phyloP scores from a whole-genome alignment of 2,888 invertebrate genomes.

The Coelinius sp. region DNA sequence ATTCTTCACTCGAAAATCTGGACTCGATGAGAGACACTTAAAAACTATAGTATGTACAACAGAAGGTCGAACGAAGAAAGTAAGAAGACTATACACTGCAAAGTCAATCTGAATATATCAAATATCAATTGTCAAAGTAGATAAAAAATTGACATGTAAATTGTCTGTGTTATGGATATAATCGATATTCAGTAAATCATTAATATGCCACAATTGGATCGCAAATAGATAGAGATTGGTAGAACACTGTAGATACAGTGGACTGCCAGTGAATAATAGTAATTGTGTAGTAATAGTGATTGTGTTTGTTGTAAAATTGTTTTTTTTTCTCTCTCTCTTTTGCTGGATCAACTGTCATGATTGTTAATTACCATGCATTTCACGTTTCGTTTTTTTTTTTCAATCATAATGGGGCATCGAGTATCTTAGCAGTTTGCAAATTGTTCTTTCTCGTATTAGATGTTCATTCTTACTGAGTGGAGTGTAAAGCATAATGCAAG shows the following conservation, averaged over 20 bases:
- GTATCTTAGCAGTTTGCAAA: too few relatives aligned
- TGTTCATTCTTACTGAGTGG: slow-evolving; percentile 51
- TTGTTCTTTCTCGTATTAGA: not conserved
- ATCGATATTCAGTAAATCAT: not conserved
- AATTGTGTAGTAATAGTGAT: too few relatives aligned
- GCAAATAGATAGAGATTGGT: not conserved
- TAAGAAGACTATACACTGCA: slow-evolving; percentile 57
- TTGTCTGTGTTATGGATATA: slow-evolving; percentile 7
- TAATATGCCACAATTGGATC: slow-evolving; percentile 11
- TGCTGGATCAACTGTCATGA: too few relatives aligned
- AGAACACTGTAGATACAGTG: too few relatives aligned
- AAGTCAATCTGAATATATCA: slow-evolving; percentile 57
- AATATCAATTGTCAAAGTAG: slow-evolving; percentile 11
- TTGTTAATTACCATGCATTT: not conserved
- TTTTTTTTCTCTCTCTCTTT: not conserved
- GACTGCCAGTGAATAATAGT: too few relatives aligned
- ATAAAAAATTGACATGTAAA: slow-evolving; percentile 1
- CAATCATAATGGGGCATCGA: too few relatives aligned
- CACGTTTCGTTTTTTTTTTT: too few relatives aligned
- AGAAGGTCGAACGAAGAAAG: slow-evolving; percentile 54
- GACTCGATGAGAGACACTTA: not conserved
- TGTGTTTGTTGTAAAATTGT: not conserved
- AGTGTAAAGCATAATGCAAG: slow-evolving; percentile 56
- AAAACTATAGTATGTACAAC: slow-evolving; percentile 44
- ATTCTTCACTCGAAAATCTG: slow-evolving; percentile 48